Evolutionary conservation across 2,888 invertebrate species (phyloP).

Genomic region (Chrysodeixis includens): DNA sequence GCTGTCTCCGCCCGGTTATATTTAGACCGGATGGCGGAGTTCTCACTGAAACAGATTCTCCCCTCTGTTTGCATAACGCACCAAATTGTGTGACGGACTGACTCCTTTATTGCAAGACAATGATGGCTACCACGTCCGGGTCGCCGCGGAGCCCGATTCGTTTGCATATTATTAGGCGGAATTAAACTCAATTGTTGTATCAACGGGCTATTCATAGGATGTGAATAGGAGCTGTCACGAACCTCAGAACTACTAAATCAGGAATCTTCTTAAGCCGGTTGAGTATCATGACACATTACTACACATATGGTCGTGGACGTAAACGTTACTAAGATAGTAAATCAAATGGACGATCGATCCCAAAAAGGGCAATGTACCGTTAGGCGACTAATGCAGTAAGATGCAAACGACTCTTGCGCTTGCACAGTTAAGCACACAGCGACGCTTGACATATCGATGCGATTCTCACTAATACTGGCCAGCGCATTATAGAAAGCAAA

Average conservation of each 20-base stretch:
- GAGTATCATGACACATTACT: conserved; percentile 37
- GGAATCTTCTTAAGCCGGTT: conserved; percentile 17
- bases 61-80: conserved; percentile 80
- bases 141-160: conserved; percentile 26
- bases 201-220: conserved; percentile 24
- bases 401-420: conserved; percentile 72
- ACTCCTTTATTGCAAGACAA: conserved; percentile 68
- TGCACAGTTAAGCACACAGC: conserved; percentile 72
- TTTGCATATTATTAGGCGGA: conserved; percentile 46
- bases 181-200: conserved; percentile 45
- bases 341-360: conserved; percentile 69
- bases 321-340: conserved; percentile 60
- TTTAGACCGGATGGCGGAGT: conserved; percentile 83
- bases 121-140: conserved; percentile 49
- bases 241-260: conserved; percentile 29
- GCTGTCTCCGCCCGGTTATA: conserved; percentile 82
- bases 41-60: conserved; percentile 83
- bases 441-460: conserved; percentile 67
- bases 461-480: conserved; percentile 60
- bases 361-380: conserved; percentile 78
- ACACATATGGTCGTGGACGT: conserved; percentile 53
- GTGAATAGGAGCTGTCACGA: conserved; percentile 27
- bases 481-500: conserved; percentile 70
- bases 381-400: conserved; percentile 73
- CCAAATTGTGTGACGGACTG: conserved; percentile 69